phyloP scores from a whole-genome alignment of 2,888 invertebrate genomes.

The Napeogenes sylphis region DNA sequence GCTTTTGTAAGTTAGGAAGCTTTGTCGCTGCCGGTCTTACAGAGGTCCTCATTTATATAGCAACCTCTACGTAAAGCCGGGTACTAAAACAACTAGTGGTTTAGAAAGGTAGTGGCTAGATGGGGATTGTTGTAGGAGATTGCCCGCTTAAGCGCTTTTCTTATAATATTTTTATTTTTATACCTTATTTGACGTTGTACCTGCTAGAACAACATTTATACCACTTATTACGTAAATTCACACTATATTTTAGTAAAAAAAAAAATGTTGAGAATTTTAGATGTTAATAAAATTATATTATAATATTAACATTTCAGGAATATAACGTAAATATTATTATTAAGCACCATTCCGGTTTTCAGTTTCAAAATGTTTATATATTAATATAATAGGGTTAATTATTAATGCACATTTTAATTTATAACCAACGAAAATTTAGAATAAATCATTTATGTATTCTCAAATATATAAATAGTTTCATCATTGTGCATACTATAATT shows the following conservation, averaged over 20 bases:
- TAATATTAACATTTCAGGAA: neutral
- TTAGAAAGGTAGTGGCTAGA: constrained; percentile 5
- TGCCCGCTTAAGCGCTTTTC: constrained; percentile 1
- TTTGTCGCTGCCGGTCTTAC: constrained; percentile 15
- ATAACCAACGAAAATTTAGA: no score
- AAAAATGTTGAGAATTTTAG: neutral
- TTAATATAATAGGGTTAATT: no score
- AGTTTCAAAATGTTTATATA: constrained; percentile 1
- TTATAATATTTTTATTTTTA: neutral
- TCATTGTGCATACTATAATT: neutral
- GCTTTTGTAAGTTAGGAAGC: constrained; percentile 14
- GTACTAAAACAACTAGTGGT: constrained; percentile 7
- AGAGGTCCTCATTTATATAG: constrained; percentile 22
- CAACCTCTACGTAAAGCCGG: constrained; percentile 14
- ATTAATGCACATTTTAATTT: no score
- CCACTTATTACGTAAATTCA: neutral
- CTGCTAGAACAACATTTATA: neutral
- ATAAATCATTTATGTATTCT: no score
- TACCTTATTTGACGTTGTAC: constrained; percentile 13
- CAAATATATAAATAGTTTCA: no score
- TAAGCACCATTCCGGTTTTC: neutral
- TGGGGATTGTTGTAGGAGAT: neutral
- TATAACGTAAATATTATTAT: neutral
- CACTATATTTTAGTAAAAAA: neutral
- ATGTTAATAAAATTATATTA: neutral